Evolutionary conservation across 1,140 invertebrate species (phyloP).

Genomic region (Cydia pomonella): DNA sequence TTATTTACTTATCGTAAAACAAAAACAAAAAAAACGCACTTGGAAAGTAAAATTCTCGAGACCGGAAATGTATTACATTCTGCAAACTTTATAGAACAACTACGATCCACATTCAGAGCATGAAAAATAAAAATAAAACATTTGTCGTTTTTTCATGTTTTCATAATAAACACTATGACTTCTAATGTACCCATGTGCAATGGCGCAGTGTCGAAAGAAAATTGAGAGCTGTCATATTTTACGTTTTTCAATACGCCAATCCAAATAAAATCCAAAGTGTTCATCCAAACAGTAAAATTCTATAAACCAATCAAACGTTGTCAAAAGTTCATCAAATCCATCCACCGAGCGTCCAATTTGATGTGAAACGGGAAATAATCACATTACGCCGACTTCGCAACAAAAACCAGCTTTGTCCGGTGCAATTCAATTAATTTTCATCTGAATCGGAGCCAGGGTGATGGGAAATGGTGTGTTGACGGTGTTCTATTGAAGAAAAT

Average conservation of each 20-base stretch:
- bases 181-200: no score
- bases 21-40: no score
- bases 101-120: no score
- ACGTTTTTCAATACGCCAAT: not conserved
- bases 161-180: no score
- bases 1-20: no score
- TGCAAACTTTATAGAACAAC: no score
- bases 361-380: conserved; percentile 51
- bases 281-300: not conserved
- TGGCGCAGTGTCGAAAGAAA: not conserved
- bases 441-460: conserved; percentile 48
- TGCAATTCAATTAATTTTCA: conserved; percentile 64
- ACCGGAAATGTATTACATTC: no score
- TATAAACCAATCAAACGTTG: not conserved
- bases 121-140: no score
- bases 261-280: not conserved
- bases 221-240: not conserved
- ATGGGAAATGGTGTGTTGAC: conserved; percentile 31
- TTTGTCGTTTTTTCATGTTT: no score
- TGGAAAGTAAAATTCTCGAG: no score
- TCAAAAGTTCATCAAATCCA: not conserved
- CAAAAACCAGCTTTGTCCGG: conserved; percentile 59
- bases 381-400: conserved; percentile 57
- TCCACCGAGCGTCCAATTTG: conserved; percentile 27
- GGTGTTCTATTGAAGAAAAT: no score